A percentile compares a stretch with the other conserved stretches of the same genome.
Conservation (phyloP, 2,797 vertebrate species). For the Thripadectes ignobilis region DNA sequence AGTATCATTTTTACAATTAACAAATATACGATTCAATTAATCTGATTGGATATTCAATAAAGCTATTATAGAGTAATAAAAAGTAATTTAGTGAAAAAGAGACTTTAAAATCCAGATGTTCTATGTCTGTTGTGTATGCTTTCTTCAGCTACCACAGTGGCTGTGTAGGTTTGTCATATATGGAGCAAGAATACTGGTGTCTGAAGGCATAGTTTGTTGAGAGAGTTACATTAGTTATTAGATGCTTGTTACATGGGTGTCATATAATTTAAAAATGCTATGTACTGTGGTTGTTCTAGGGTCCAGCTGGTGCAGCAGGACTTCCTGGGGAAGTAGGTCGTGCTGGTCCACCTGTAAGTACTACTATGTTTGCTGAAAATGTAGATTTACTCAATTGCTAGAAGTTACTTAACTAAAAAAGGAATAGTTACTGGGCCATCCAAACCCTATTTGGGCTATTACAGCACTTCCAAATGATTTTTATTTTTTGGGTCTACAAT, state of each 20-base stretch:
- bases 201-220: not conserved
- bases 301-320: conserved; percentile 88
- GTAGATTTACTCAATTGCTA: not conserved
- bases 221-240: not conserved
- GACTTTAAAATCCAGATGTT: not conserved
- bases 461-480: not conserved
- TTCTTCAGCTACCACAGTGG: not conserved
- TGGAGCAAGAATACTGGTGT: not conserved
- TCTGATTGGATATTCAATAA: not conserved
- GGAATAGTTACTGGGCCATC: not conserved
- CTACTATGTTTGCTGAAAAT: not conserved
- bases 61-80: not conserved
- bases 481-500: not conserved
- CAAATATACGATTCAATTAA: not conserved
- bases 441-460: not conserved
- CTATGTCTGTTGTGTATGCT: not conserved
- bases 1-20: conserved; percentile 68
- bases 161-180: not conserved
- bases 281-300: conserved; percentile 77
- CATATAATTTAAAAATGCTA: not conserved
- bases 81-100: not conserved
- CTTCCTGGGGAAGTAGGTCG: conserved; percentile 90
- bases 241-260: not conserved
- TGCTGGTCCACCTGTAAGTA: conserved; percentile 89
- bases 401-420: not conserved